Percentiles rank a stretch among this genome's conserved stretches.
phyloP scores from a whole-genome alignment of 2,113 vertebrate species.

The Gallinago paraguaiae region DNA sequence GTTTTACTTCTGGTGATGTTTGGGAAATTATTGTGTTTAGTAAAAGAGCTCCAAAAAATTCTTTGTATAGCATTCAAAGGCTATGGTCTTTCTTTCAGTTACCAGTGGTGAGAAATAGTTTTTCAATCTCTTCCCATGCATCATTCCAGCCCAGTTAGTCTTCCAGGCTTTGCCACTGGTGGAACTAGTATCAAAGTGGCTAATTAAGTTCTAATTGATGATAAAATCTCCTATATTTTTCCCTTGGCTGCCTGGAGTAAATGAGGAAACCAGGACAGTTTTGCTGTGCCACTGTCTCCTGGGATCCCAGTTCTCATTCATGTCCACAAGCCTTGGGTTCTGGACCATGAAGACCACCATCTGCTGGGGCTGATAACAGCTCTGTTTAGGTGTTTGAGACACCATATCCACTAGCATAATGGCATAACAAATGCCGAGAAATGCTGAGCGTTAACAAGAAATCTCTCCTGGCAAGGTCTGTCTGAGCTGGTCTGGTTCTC shows the following conservation, averaged over 20 bases:
- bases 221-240: background rate
- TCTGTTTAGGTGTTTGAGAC: background rate
- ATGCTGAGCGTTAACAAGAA: background rate
- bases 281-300: background rate
- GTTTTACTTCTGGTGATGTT: background rate
- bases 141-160: background rate
- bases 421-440: background rate
- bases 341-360: too few species aligned
- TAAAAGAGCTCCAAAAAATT: background rate
- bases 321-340: background rate
- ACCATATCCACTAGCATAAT: background rate
- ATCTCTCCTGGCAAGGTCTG: background rate
- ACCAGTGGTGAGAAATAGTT: background rate
- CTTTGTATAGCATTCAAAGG: background rate
- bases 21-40: background rate
- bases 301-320: background rate
- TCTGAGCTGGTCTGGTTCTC: background rate
- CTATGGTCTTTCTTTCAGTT: background rate
- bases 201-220: background rate
- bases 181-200: background rate
- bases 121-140: background rate
- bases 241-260: background rate
- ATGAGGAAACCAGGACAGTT: background rate
- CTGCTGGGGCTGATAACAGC: background rate
- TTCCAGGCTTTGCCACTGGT: background rate